phyloP scores from a whole-genome alignment of 2,888 invertebrate genomes.

The Hypena proboscidalis region DNA sequence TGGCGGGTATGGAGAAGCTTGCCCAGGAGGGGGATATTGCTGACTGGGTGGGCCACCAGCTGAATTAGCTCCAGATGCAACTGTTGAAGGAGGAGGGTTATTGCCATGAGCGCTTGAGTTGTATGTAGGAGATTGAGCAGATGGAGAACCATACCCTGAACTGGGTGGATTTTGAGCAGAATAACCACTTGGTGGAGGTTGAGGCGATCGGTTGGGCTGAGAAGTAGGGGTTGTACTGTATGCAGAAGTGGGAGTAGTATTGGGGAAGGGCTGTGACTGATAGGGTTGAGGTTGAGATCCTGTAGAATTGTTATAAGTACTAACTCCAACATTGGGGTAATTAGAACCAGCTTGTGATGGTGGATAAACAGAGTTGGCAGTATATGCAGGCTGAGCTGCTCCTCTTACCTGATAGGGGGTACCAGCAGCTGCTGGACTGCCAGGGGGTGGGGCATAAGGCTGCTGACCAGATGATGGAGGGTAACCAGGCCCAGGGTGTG shows the following conservation, averaged over 20 bases:
- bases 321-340: conserved; percentile 79
- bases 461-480: conserved; percentile 78
- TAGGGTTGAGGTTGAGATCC: conserved; percentile 79
- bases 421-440: conserved; percentile 73
- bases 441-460: conserved; percentile 79
- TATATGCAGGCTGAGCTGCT: conserved; percentile 73
- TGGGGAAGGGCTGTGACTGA: conserved; percentile 80
- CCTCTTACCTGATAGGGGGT: conserved; percentile 77
- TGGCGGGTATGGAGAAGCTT: conserved; percentile 87
- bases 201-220: conserved; percentile 83
- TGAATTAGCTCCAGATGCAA: conserved; percentile 80
- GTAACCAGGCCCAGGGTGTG: conserved; percentile 76
- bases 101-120: conserved; percentile 86
- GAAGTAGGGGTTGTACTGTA: conserved; percentile 83
- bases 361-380: conserved; percentile 78
- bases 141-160: conserved; percentile 87
- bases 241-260: conserved; percentile 80
- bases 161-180: conserved; percentile 83
- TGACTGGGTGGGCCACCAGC: conserved; percentile 85
- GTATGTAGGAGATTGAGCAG: conserved; percentile 87
- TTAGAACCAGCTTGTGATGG: conserved; percentile 75
- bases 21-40: conserved; percentile 87
- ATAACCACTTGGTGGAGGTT: conserved; percentile 84
- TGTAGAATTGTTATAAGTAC: conserved; percentile 75
- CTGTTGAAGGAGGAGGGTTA: conserved; percentile 79